A percentile compares a stretch with the other conserved stretches of the same genome.
These are phyloP conservation scores for Microctenopoma stevenorrisi DNA, from an alignment of 2,797 vertebrate genomes.

Conservation along the genomic window DNA sequence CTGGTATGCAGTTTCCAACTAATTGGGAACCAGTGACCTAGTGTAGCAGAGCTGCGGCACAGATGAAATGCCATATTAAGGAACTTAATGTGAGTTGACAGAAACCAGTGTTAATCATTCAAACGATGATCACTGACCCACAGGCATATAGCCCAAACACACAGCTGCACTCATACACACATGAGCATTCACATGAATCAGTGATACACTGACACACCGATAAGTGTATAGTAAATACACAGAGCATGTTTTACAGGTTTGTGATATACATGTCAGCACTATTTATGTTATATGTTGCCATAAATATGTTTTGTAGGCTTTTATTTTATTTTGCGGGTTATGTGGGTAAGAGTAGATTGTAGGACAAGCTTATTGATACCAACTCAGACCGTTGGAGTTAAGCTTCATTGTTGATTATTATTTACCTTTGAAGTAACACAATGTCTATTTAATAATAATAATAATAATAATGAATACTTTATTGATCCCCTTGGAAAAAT, in stretches of 20 bases:
- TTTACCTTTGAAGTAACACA: no score
- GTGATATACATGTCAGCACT: not conserved
- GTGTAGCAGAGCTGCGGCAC: conserved; percentile 37
- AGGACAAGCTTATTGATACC: no score
- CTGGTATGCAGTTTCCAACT: conserved; percentile 50
- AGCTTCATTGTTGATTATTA: no score
- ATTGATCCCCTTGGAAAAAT: no score
- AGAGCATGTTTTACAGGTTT: not conserved
- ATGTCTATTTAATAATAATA: no score
- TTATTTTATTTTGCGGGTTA: no score
- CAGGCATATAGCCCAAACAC: conserved; percentile 46
- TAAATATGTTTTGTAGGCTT: no score
- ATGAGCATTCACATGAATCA: conserved; percentile 31
- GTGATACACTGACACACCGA: not conserved
- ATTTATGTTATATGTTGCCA: not conserved
- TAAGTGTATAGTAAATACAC: not conserved
- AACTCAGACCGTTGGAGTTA: no score
- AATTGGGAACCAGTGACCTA: conserved; percentile 68
- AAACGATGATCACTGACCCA: conserved; percentile 53
- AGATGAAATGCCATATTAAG: conserved; percentile 46
- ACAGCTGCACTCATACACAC: conserved; percentile 27
- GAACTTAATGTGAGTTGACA: conserved; percentile 71
- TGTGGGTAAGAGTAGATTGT: no score
- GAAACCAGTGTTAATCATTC: conserved; percentile 65
- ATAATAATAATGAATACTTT: no score